A percentile compares a stretch with the other conserved stretches of the same genome.
Conservation (phyloP, 2,888 invertebrate species). For the Callosobruchus maculatus region DNA sequence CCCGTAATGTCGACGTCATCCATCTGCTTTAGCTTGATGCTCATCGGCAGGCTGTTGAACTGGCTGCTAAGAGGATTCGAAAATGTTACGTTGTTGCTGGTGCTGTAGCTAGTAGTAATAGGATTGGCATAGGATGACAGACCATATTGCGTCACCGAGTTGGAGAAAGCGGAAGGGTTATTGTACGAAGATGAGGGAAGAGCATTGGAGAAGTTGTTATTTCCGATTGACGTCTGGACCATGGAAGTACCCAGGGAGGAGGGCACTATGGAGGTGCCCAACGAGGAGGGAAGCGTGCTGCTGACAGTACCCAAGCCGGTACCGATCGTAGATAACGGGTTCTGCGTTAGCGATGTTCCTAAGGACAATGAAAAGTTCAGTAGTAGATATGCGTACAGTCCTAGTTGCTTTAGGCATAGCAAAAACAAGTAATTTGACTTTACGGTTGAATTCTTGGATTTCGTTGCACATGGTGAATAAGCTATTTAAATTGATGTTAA, state of each 20-base stretch:
- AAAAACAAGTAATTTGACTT: too few relatives aligned
- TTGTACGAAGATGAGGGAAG: slow-evolving; percentile 26
- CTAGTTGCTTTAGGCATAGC: too few relatives aligned
- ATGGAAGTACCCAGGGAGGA: slow-evolving; percentile 34
- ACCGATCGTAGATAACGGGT: slow-evolving; percentile 28
- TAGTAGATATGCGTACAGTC: too few relatives aligned
- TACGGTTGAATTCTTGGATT: too few relatives aligned
- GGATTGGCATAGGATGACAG: slow-evolving; percentile 38
- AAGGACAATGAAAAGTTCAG: slow-evolving; percentile 6
- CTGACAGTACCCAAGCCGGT: slow-evolving; percentile 24
- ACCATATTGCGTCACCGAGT: slow-evolving; percentile 51
- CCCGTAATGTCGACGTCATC: slow-evolving; percentile 63
- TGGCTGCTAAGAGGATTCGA: slow-evolving; percentile 62
- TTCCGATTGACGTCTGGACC: slow-evolving; percentile 50
- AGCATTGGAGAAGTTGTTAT: slow-evolving; percentile 55
- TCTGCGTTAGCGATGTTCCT: slow-evolving; percentile 29
- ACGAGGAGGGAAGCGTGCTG: slow-evolving; percentile 45
- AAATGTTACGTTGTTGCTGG: slow-evolving; percentile 55
- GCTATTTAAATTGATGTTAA: too few relatives aligned
- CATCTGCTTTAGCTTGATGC: slow-evolving; percentile 67
- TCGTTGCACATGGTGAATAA: too few relatives aligned
- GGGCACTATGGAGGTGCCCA: slow-evolving; percentile 52
- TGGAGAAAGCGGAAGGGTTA: slow-evolving; percentile 39
- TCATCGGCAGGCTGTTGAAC: slow-evolving; percentile 55
- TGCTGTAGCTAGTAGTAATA: slow-evolving; percentile 36